phyloP scores from a whole-genome alignment of 1,140 invertebrate species.

The Orussus abietinus region DNA sequence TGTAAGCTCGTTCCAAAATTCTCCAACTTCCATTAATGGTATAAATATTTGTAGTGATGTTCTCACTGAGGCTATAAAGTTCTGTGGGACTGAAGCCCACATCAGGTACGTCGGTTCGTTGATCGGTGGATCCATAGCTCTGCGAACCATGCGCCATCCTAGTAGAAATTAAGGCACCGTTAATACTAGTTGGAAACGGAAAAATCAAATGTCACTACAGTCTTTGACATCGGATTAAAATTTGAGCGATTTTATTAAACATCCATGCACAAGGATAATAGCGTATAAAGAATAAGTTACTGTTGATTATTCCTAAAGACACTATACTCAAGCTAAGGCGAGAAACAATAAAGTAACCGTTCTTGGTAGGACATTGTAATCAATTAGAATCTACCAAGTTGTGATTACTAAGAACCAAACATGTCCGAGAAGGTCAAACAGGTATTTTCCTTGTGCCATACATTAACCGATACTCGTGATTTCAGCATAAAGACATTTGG shows the following conservation, averaged over 20 bases:
- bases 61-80: conserved; percentile 69
- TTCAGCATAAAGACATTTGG: too few relatives aligned
- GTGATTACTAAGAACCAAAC: too few relatives aligned
- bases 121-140: conserved; percentile 50
- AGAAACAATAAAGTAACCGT: neutral
- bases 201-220: neutral
- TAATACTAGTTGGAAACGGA: neutral
- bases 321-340: neutral
- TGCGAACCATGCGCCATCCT: conserved; percentile 50
- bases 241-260: neutral
- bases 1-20: conserved; percentile 69
- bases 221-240: neutral
- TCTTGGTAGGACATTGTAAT: too few relatives aligned
- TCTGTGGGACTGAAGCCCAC: conserved; percentile 70
- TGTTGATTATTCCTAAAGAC: too few relatives aligned
- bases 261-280: neutral
- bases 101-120: conserved; percentile 56
- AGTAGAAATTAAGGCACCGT: conserved; percentile 14
- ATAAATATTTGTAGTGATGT: conserved; percentile 75
- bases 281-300: too few relatives aligned
- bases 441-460: too few relatives aligned
- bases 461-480: too few relatives aligned
- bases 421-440: too few relatives aligned
- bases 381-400: too few relatives aligned
- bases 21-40: conserved; percentile 68